Conservation (phyloP, 2,113 vertebrate genomes). For the Oreochromis spilurus region DNA sequence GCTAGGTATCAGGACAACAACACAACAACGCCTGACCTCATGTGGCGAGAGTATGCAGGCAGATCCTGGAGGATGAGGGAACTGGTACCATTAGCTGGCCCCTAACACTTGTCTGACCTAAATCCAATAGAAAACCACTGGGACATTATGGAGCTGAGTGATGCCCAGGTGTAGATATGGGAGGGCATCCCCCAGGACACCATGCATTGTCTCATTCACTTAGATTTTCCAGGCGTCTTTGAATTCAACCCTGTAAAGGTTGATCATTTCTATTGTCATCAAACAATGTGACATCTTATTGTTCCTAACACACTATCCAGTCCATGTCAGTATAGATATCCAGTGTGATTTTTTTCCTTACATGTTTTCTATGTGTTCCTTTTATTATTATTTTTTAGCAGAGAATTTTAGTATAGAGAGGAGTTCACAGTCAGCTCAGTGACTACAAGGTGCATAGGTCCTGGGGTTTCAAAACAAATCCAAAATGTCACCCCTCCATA, state of each 20-base stretch:
- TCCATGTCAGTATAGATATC: background rate
- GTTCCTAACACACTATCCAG: background rate
- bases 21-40: background rate
- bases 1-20: background rate
- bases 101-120: background rate
- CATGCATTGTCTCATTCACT: background rate
- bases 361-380: background rate
- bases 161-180: background rate
- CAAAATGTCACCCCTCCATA: background rate
- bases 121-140: background rate
- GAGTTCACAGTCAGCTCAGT: background rate
- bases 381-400: background rate
- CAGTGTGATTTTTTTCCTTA: background rate
- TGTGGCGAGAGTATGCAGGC: background rate
- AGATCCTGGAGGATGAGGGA: background rate
- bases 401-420: background rate
- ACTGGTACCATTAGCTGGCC: background rate
- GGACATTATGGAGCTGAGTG: background rate
- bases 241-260: background rate
- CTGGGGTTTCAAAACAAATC: background rate
- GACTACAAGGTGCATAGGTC: background rate
- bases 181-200: background rate
- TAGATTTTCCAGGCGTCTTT: background rate
- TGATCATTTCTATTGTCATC: background rate
- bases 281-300: background rate